phyloP scores from a whole-genome alignment of 1,140 invertebrate genomes.

The Habropoda laboriosa region DNA sequence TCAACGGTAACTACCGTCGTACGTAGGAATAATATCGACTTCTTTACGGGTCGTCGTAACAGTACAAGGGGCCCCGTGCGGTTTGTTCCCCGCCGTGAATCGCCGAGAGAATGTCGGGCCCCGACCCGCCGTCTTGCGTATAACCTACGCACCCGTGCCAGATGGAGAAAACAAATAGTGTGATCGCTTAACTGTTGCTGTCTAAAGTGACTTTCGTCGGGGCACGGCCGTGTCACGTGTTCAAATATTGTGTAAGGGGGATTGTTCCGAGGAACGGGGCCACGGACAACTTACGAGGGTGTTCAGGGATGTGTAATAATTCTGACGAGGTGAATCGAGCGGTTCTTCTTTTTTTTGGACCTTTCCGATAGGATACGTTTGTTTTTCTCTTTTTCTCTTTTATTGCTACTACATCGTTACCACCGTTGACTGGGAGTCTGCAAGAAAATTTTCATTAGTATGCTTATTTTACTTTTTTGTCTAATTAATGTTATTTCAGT shows the following conservation, averaged over 20 bases:
- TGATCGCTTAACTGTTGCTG: conserved; percentile 63
- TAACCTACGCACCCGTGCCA: conserved; percentile 51
- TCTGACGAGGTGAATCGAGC: not conserved
- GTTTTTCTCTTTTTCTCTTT: not conserved
- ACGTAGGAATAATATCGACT: conserved; percentile 63
- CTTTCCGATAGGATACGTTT: no score
- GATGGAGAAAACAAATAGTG: conserved; percentile 65
- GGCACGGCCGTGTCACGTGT: conserved; percentile 55
- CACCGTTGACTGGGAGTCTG: no score
- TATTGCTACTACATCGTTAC: not conserved
- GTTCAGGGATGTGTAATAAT: not conserved
- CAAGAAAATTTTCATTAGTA: no score
- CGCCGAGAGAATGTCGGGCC: conserved; percentile 48
- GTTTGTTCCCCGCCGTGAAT: conserved; percentile 47
- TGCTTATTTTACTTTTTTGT: no score
- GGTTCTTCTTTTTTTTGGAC: no score
- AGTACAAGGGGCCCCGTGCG: conserved; percentile 48
- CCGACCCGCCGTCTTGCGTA: conserved; percentile 21
- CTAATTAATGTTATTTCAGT: no score
- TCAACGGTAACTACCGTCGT: conserved; percentile 62
- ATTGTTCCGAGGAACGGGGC: conserved; percentile 15
- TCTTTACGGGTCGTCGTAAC: conserved; percentile 57
- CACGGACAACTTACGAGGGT: conserved; percentile 20
- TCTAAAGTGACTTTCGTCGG: conserved; percentile 53
- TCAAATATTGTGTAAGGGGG: conserved; percentile 59